Evolutionary conservation across 2,888 invertebrate species (phyloP), one percentile per base, ranked within the genome.

Genomic region (Panorpa germanica): DNA sequence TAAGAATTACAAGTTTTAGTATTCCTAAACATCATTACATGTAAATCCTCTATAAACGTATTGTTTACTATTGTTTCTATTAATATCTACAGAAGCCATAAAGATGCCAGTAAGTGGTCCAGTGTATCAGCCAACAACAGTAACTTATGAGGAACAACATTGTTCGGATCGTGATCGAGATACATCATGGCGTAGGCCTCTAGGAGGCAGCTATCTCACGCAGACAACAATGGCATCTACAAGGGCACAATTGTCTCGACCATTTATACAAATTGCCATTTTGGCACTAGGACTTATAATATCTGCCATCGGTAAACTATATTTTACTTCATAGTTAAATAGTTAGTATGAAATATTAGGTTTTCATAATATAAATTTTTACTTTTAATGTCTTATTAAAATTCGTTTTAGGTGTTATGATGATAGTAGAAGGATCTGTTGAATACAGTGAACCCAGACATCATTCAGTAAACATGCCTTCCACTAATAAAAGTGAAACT

Each of bases 101-200:
- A 63, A 53, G 49, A 72, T 73, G 72, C 70, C 72, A 40, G 62
- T 66, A 33, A 58, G 56, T 38, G 70, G 70, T 48, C 73, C 75
- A 35, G 76, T 77, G 27, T 77, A 77, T 54, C 76, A 76, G 50
- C 76, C 77, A 10, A 77, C 77, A 36, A 77, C 77, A 39, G 74
- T 75, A 39, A 74, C 74, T 32, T 76, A 75, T 48, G 75, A 75
- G 49, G 62, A 63, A 40, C 61, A 60, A 41, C 59, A 59, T n/a
- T 50, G 46, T n/a, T n/a, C n/a, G n/a, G n/a, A n/a, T 8, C 46
- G 45, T 33, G 50, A 52, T 23, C 38, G 48, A 28, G 50, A 52
- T 51, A 48, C 49, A 13, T 47, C 52, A 27, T 13, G 14, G 12
- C 11, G 5, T 43, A 50, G 43, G 49, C 55, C 34, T 47, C 52